Evolutionary conservation across 2,888 invertebrate genomes (phyloP).

Genomic region (Hypomecis punctinalis): DNA sequence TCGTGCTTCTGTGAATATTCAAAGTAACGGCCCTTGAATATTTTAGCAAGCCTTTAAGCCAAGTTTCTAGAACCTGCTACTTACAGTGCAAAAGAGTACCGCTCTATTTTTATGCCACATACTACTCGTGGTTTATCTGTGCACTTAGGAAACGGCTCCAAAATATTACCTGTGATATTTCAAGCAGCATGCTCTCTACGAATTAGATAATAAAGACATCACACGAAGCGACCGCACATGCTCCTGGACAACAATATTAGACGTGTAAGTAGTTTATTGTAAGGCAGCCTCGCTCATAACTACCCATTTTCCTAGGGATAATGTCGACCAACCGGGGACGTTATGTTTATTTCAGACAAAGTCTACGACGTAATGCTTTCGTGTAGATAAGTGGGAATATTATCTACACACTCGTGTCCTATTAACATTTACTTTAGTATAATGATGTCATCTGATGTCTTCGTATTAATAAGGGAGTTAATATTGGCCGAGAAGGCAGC

Average conservation of each 20-base stretch:
- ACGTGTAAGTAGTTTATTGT: constrained; percentile 78
- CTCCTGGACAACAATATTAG: constrained; percentile 68
- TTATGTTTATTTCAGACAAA: constrained; percentile 75
- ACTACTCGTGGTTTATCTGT: constrained; percentile 9
- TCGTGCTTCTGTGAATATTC: too few species aligned
- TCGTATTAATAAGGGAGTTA: constrained; percentile 9
- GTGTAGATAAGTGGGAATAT: constrained; percentile 58
- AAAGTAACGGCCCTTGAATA: constrained; percentile 12
- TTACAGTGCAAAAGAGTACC: constrained; percentile 7
- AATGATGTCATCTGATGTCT: constrained; percentile 16
- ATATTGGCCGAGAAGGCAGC: too few species aligned
- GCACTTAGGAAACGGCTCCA: constrained; percentile 10
- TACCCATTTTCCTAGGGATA: constrained; percentile 79
- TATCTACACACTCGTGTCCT: constrained; percentile 46
- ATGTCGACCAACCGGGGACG: constrained; percentile 72
- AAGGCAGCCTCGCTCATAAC: constrained; percentile 75
- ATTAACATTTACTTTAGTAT: constrained; percentile 40
- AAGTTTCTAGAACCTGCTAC: constrained; percentile 16
- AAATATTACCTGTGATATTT: constrained; percentile 17
- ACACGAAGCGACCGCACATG: constrained; percentile 48
- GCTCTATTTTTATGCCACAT: constrained; percentile 1
- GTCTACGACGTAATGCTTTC: constrained; percentile 63
- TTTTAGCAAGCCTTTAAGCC: constrained; percentile 17
- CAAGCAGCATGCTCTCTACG: constrained; percentile 25
- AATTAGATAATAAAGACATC: constrained; percentile 48